Evolutionary conservation across 2,797 vertebrate species (phyloP), one percentile per base, ranked within the genome.

Genomic region (Coracias cyanogaster): DNA sequence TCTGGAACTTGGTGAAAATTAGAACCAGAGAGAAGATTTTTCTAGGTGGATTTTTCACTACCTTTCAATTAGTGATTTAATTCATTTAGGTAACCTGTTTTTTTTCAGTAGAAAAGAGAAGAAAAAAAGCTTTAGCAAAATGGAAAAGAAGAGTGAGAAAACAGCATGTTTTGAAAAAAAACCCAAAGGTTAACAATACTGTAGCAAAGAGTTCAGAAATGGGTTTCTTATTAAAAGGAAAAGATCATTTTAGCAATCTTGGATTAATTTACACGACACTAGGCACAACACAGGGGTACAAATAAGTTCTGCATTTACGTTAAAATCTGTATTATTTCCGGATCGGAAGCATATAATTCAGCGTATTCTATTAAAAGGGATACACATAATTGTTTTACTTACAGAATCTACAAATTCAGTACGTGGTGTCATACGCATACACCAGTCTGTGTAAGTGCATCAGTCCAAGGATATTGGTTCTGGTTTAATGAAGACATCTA

Each of bases 211-310:
- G 15, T 69, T 93, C 11, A 85, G 62, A 96, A 97, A 70, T 12
- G n/a, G 33, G 82, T 95, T 95, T 88, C 51, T 93, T 73, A 60
- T 64, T 94, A 70, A 95, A 93, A 67, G 33, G 25, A 72, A 91
- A 96, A 95, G 11, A 95, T 72, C 11, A 2, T 72, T 57, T 96
- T 90, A 94, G 70, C 71, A 92, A 95, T 79, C 48, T 82, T 84
- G 48, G 62, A 93, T 94, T 95, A 93, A 94, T 93, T 57, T 95
- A 57, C 45, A 82, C 14, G 60, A 96, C 73, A 86, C 41, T 87
- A 83, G 54, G 69, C 66, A 76, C 51, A 86, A 89, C 62, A 45
- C 8, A 1, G 24, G 46, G 28, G 41, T 82, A 45, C 33, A 92
- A 76, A 11, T 26, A 85, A 89, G 37, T 86, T 91, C 54, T 43